Conservation (phyloP, 2,797 vertebrate genomes). For the Tokudaia tokunoshimensis region DNA sequence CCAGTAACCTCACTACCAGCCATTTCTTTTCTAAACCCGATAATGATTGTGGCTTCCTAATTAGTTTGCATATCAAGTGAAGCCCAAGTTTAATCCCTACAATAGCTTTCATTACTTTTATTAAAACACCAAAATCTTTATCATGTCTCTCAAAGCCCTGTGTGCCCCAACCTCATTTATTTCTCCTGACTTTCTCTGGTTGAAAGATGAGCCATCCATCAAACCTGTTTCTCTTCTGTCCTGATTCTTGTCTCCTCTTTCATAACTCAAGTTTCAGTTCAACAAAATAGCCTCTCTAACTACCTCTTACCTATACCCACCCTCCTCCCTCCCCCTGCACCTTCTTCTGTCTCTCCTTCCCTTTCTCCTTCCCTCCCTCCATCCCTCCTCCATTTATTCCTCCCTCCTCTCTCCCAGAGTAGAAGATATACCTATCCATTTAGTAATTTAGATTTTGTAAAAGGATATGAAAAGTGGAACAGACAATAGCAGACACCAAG, state of each 20-base stretch:
- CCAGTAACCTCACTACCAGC: background rate
- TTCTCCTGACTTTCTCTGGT: background rate
- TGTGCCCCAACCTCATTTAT: background rate
- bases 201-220: background rate
- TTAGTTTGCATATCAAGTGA: background rate
- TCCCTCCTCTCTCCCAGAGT: background rate
- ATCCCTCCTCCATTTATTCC: background rate
- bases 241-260: background rate
- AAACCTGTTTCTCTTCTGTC: background rate
- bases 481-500: background rate
- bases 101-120: background rate
- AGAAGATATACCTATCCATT: background rate
- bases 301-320: too few species aligned
- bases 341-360: background rate
- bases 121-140: background rate
- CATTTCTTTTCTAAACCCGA: background rate
- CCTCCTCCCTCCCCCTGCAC: background rate
- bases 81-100: background rate
- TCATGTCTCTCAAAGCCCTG: background rate
- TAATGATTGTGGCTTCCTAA: background rate
- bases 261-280: background rate
- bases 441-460: background rate
- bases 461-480: background rate
- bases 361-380: rapidly evolving
- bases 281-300: background rate